These are phyloP conservation scores for Premnoplex brunnescens DNA, from an alignment of 2,797 vertebrate species.

Conservation along the genomic window DNA sequence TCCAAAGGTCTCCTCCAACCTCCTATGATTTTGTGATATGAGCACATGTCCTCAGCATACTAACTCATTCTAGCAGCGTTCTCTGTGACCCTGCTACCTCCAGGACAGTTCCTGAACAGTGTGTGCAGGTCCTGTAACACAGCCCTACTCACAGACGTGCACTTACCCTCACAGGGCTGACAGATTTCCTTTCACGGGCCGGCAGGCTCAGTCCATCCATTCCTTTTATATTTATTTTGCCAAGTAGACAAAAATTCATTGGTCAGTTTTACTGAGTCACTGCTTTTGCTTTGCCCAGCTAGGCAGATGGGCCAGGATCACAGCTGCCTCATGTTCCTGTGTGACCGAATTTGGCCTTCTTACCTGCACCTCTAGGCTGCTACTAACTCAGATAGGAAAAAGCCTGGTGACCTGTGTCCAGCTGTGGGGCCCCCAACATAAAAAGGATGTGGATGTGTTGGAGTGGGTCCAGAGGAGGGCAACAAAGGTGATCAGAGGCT, in stretches of 20 bases:
- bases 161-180: fast-evolving
- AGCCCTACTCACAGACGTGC: neutral
- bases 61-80: neutral
- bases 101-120: neutral
- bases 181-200: neutral
- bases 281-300: neutral
- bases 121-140: neutral
- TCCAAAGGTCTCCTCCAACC: neutral
- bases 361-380: neutral
- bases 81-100: fast-evolving
- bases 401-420: neutral
- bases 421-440: neutral
- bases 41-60: fast-evolving
- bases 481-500: neutral
- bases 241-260: neutral
- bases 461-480: neutral
- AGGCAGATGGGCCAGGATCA: neutral
- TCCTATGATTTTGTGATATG: fast-evolving
- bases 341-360: neutral
- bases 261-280: neutral
- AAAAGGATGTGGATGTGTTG: neutral
- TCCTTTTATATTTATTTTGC: neutral
- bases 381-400: neutral
- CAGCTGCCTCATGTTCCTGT: neutral
- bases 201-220: neutral